Base-by-base conservation (phyloP, 2,888 invertebrate genomes). In the Brachypterus glaber region DNA sequence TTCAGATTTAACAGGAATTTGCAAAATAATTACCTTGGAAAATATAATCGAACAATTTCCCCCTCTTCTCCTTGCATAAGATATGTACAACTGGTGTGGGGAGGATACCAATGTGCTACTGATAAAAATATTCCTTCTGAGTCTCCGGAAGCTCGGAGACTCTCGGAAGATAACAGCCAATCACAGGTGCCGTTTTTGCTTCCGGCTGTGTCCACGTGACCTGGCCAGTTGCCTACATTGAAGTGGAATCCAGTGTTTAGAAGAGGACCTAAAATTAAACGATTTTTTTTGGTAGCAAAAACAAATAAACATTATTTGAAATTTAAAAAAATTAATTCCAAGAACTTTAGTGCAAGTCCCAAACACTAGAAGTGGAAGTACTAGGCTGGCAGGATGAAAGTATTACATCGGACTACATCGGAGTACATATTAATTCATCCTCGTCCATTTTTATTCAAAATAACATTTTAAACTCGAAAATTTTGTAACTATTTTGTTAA, bases 151-250 rank as follows among this genome's bases (percentile, higher is more conserved):
- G 79, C 77, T 58, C 77, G 74, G 14, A 90, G 67, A 24, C 84
- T 80, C 52, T 87, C 84, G 33, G 88, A 87, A 37, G 84, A 86
- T 32, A 90, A 72, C 34, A 88, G 68, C 90, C 90, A 90, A 63
- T 89, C 87, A 58, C 90, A 90, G 31, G 84, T 84, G 3, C 89
- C 87, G 43, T 87, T 85, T 49, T 82, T 77, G 18, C 83, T 84
- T 1, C 90, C 89, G 0, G 87, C 85, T 0, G 89, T 88, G 58
- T 90, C 88, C 33, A 89, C 88, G 64, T 89, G 88, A 0, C 90
- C 90, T 0, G 90, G 90, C 89, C 89, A 90, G 65, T 88, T 89
- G 47, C 90, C 90, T 34, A 91, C 91, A 67, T 91, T 91, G 69
- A 92, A 91, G 66, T 91, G 91, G 63, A 92, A 92, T 3, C 91